Evolutionary conservation across 2,888 invertebrate genomes (phyloP).

Genomic region (Acronicta alni): DNA sequence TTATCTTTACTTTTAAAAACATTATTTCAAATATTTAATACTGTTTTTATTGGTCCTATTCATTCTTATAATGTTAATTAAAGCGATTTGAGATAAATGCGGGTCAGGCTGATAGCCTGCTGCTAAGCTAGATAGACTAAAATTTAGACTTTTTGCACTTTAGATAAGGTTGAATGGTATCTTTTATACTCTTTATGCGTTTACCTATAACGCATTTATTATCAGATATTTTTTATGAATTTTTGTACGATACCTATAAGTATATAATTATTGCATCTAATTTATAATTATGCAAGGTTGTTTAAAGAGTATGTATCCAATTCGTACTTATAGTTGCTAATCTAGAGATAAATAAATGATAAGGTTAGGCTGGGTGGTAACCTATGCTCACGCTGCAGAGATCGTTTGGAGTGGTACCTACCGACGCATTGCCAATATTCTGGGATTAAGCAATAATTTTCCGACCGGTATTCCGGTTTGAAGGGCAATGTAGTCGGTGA

Average conservation of each 20-base stretch:
- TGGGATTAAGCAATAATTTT: no score
- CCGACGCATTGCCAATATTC: no score
- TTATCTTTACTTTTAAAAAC: conserved; percentile 26
- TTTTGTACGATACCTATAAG: no score
- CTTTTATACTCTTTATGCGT: conserved; percentile 48
- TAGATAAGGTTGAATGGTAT: conserved; percentile 46
- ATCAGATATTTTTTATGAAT: not conserved
- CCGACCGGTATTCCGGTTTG: no score
- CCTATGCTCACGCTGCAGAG: no score
- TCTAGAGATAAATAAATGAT: no score
- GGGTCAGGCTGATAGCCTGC: conserved; percentile 55
- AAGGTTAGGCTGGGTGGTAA: no score
- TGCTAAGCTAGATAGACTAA: conserved; percentile 66
- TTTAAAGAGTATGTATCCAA: no score
- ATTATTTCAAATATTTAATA: conserved; percentile 38
- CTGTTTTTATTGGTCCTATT: conserved; percentile 28
- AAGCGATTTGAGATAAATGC: conserved; percentile 54
- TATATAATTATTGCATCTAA: not conserved
- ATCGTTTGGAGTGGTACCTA: no score
- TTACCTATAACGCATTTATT: conserved; percentile 51
- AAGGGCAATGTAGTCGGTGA: no score
- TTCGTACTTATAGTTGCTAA: no score
- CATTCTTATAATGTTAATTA: conserved; percentile 41
- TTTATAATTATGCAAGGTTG: no score
- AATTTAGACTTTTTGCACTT: conserved; percentile 70